These are phyloP conservation scores for Nysson spinosus DNA, from an alignment of 2,888 invertebrate genomes.

Conservation along the genomic window DNA sequence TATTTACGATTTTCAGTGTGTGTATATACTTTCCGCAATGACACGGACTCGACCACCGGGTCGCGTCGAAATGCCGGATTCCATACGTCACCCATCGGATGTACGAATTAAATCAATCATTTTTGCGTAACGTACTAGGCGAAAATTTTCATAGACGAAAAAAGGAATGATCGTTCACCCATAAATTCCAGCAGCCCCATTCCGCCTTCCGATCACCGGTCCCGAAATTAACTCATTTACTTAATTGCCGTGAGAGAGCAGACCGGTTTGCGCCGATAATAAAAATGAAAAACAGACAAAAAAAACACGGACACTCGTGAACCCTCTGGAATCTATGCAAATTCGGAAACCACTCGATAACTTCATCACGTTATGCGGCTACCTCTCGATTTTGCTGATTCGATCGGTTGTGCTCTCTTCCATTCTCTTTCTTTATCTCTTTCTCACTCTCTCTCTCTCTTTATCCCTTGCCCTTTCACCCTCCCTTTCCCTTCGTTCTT, in stretches of 20 bases:
- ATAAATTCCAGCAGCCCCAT: no score
- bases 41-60: not conserved
- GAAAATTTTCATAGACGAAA: no score
- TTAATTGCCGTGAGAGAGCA: not conserved
- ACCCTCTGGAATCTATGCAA: no score
- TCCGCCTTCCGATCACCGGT: no score
- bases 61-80: not conserved
- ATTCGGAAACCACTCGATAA: slow-evolving; percentile 14
- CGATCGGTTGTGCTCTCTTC: slow-evolving; percentile 7
- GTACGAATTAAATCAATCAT: not conserved
- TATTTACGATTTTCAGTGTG: slow-evolving; percentile 22
- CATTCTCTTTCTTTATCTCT: not conserved
- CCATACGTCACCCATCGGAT: not conserved
- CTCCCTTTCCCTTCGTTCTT: no score
- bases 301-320: no score
- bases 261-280: not conserved
- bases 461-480: no score
- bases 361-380: slow-evolving; percentile 11
- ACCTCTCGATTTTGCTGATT: slow-evolving; percentile 20
- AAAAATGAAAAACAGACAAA: not conserved
- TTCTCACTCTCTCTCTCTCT: not conserved
- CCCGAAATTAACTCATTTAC: not conserved
- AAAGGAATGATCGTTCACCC: no score
- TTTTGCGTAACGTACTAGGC: no score
- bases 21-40: not conserved